Conservation (phyloP, 2,797 vertebrate genomes). For the Lycodopsis pacificus region DNA sequence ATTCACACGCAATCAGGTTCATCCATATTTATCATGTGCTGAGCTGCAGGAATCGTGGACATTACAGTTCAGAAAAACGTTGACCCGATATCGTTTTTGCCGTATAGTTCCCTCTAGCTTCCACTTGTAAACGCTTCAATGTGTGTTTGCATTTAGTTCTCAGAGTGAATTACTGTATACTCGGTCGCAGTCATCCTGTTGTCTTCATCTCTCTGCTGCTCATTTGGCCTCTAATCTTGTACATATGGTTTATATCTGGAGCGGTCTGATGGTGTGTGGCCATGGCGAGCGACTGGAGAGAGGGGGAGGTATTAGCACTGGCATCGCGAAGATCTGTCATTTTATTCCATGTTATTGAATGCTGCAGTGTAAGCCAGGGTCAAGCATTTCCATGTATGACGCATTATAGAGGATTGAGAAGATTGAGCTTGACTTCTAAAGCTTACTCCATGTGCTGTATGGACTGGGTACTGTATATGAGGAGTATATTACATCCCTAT, state of each 20-base stretch:
- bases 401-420: constrained; percentile 42
- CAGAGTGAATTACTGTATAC: constrained; percentile 11
- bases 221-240: constrained; percentile 63
- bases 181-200: constrained; percentile 34
- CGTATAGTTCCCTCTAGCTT: not conserved
- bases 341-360: constrained; percentile 67
- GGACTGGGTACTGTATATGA: constrained; percentile 17
- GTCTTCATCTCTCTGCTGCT: constrained; percentile 51
- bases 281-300: constrained; percentile 20
- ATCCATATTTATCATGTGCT: constrained; percentile 30
- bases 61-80: not conserved
- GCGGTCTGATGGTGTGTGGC: constrained; percentile 62
- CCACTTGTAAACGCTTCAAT: not conserved
- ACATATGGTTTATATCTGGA: constrained; percentile 73
- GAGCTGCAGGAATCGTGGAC: constrained; percentile 16
- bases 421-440: constrained; percentile 36
- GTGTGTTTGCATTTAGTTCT: not conserved
- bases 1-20: constrained; percentile 29
- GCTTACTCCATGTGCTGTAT: not conserved
- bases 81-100: not conserved
- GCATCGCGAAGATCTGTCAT: constrained; percentile 55
- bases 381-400: constrained; percentile 45
- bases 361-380: constrained; percentile 34
- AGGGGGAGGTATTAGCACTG: constrained; percentile 37
- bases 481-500: constrained; percentile 9